Percentiles rank a stretch among this genome's conserved stretches.
Conservation (phyloP, 2,113 vertebrate genomes). For the Lycocorax pyrrhopterus region DNA sequence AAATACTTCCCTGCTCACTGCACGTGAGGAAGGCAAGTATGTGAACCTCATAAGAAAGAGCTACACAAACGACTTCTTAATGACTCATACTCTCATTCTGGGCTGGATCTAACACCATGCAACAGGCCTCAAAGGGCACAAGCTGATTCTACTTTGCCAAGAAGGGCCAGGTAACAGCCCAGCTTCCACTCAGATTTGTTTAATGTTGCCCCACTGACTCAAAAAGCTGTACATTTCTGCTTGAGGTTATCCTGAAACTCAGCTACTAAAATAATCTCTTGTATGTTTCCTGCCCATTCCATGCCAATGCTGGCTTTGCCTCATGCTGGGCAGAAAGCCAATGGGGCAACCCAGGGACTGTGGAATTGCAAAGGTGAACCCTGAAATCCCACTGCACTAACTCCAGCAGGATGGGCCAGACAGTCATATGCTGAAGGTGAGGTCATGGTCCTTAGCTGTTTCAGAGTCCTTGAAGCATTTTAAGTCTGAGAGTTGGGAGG, state of each 20-base stretch:
- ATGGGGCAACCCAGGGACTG: background rate
- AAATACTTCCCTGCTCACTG: conserved; percentile 20
- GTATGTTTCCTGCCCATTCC: background rate
- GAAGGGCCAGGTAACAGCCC: background rate
- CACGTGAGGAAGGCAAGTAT: conserved; percentile 6
- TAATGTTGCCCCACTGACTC: background rate
- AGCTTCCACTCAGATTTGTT: background rate
- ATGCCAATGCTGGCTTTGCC: background rate
- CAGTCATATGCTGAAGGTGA: background rate
- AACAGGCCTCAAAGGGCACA: conserved; percentile 1
- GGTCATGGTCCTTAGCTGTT: background rate
- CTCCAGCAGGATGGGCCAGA: background rate
- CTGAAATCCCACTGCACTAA: background rate
- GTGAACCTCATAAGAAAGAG: background rate
- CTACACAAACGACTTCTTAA: background rate
- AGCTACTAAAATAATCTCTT: background rate
- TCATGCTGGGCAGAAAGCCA: background rate
- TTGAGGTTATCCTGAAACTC: background rate
- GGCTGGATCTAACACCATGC: conserved; percentile 4
- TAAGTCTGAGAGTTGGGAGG: background rate
- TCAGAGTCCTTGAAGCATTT: background rate
- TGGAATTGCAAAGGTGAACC: background rate
- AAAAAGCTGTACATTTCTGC: background rate
- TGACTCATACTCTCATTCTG: conserved; percentile 44
- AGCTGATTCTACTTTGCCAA: background rate